These are phyloP conservation scores for Leptinotarsa tumamoca DNA, from an alignment of 2,888 invertebrate genomes.

Conservation along the genomic window DNA sequence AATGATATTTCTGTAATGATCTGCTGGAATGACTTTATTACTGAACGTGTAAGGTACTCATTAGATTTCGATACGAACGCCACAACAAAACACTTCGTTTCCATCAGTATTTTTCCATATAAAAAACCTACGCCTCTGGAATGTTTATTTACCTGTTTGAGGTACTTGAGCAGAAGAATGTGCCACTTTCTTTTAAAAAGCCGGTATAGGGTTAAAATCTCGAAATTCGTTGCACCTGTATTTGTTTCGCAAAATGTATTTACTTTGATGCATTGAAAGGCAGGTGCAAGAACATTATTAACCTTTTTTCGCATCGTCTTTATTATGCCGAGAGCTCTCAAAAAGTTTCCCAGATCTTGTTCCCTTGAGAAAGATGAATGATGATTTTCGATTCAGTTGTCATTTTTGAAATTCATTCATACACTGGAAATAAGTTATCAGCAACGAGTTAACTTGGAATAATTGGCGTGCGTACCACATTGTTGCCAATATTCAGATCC, in stretches of 20 bases:
- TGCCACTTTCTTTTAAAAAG: slow-evolving; percentile 23
- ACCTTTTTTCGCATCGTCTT: slow-evolving; percentile 15
- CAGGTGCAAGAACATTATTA: slow-evolving; percentile 38
- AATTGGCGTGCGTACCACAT: too few species aligned
- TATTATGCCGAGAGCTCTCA: slow-evolving; percentile 1
- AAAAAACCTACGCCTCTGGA: not conserved
- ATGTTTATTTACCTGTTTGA: slow-evolving; percentile 28
- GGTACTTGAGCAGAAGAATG: slow-evolving; percentile 32
- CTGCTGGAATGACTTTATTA: too few species aligned
- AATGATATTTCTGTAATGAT: too few species aligned
- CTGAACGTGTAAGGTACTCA: too few species aligned
- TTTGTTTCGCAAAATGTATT: slow-evolving; percentile 50
- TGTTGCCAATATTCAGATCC: too few species aligned
- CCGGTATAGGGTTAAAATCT: slow-evolving; percentile 42
- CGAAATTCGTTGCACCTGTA: slow-evolving; percentile 44
- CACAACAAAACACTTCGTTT: too few species aligned
- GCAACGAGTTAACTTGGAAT: not conserved
- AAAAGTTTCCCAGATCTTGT: not conserved
- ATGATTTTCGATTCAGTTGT: not conserved
- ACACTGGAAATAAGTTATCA: not conserved
- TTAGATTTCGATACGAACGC: too few species aligned
- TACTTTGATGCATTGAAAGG: slow-evolving; percentile 34
- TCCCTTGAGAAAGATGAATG: not conserved
- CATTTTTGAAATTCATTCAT: not conserved
- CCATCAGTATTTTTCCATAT: too few species aligned